Conservation (phyloP, 1,140 invertebrate species). For the Elysia chlorotica region DNA sequence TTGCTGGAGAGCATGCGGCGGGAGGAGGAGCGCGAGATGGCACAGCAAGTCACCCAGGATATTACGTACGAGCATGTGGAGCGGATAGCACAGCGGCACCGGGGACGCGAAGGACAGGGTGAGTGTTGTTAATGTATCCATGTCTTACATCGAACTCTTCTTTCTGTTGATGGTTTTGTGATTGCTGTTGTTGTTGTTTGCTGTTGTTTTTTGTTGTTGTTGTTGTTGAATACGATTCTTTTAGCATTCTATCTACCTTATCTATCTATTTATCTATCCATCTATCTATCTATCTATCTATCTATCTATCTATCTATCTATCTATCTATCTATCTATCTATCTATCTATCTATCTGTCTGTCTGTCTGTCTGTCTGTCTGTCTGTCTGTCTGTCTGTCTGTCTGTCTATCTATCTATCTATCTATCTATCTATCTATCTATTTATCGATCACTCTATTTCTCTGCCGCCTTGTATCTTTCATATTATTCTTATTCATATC, state of each 20-base stretch:
- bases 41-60: constrained; percentile 31
- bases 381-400: background rate
- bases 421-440: background rate
- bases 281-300: no score
- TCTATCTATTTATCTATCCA: no score
- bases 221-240: no score
- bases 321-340: background rate
- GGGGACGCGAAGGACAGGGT: constrained; percentile 7
- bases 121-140: no score
- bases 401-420: background rate
- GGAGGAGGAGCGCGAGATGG: constrained; percentile 29
- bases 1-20: constrained; percentile 31
- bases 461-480: background rate
- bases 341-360: background rate
- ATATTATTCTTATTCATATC: background rate
- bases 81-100: constrained; percentile 34
- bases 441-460: background rate
- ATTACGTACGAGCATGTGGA: constrained; percentile 47
- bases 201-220: no score
- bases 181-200: no score
- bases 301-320: no score
- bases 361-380: background rate
- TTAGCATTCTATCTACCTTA: no score
- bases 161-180: no score
- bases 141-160: no score